Percentiles rank a stretch among this genome's conserved stretches.
phyloP scores from a whole-genome alignment of 92 coral and sea anemone species.

The Pocillopora meandrina region DNA sequence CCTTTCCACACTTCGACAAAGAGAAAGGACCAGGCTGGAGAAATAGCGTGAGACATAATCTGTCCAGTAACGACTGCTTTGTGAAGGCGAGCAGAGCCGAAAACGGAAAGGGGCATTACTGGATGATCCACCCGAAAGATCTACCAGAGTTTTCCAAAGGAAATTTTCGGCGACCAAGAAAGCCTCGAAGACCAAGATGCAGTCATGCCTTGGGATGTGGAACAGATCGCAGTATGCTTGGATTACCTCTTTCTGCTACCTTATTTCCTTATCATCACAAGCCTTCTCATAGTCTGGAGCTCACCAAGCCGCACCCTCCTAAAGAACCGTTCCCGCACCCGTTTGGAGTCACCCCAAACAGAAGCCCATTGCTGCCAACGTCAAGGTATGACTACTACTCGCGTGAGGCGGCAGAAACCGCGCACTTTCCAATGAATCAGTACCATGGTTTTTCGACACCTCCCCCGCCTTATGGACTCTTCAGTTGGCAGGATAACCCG shows the following conservation, averaged over 20 bases:
- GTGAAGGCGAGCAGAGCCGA: slow-evolving; percentile 99
- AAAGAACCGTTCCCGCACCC: slow-evolving; percentile 66
- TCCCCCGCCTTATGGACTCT: slow-evolving; percentile 69
- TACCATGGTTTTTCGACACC: slow-evolving; percentile 48
- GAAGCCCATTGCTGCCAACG: not conserved
- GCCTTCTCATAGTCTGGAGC: slow-evolving; percentile 50
- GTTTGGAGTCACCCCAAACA: slow-evolving; percentile 59
- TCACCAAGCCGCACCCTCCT: slow-evolving; percentile 58
- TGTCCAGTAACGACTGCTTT: slow-evolving; percentile 98
- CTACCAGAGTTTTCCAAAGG: slow-evolving; percentile 99
- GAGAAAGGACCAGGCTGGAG: slow-evolving; percentile 99
- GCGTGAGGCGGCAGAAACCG: slow-evolving; percentile 38
- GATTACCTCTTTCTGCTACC: slow-evolving; percentile 49
- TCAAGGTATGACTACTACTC: slow-evolving; percentile 67
- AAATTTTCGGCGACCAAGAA: slow-evolving; percentile 90
- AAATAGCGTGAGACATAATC: slow-evolving; percentile 96
- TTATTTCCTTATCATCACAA: slow-evolving; percentile 53
- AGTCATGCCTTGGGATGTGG: slow-evolving; percentile 70
- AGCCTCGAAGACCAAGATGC: slow-evolving; percentile 93
- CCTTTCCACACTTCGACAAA: slow-evolving; percentile 94
- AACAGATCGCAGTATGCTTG: slow-evolving; percentile 53
- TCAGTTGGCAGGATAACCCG: slow-evolving; percentile 76
- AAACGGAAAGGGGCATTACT: slow-evolving; percentile 98
- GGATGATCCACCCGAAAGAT: slow-evolving; percentile 99
- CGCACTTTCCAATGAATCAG: slow-evolving; percentile 15